Percentiles rank a stretch among this genome's conserved stretches.
phyloP scores from a whole-genome alignment of 2,113 vertebrate species.

The Megalops atlanticus region DNA sequence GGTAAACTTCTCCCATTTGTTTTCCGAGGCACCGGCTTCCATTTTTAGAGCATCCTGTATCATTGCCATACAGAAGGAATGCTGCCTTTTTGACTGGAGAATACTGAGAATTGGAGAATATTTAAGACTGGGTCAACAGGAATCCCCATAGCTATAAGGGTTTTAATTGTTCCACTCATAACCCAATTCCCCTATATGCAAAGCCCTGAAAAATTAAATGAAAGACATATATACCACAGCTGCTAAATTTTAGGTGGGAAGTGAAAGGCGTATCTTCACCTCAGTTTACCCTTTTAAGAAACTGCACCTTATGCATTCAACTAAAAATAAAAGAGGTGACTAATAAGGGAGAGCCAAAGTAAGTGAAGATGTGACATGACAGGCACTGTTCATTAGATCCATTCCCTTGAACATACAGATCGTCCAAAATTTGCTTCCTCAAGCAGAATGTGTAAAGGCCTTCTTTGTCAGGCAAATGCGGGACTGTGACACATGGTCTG shows the following conservation, averaged over 20 bases:
- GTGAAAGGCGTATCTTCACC: neutral
- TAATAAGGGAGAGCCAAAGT: neutral
- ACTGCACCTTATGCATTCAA: neutral
- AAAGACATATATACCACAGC: neutral
- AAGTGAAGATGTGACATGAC: neutral
- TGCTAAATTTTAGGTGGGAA: neutral
- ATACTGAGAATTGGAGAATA: too few relatives aligned
- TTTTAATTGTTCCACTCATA: too few relatives aligned
- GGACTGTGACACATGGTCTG: neutral
- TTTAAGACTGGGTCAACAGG: too few relatives aligned
- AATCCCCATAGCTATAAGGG: too few relatives aligned
- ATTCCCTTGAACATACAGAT: neutral
- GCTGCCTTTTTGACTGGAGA: neutral
- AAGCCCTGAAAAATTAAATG: neutral
- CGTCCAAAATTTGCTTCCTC: neutral
- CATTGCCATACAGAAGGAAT: neutral
- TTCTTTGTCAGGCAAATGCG: neutral
- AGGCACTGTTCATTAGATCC: neutral
- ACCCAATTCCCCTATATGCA: neutral
- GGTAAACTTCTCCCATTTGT: conserved; percentile 36
- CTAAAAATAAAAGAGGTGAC: neutral
- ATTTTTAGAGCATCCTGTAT: neutral
- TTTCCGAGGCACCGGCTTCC: neutral
- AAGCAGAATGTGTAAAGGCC: neutral
- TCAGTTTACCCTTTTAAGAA: neutral